phyloP scores from a whole-genome alignment of 1,140 invertebrate species.

The Triops longicaudatus region DNA sequence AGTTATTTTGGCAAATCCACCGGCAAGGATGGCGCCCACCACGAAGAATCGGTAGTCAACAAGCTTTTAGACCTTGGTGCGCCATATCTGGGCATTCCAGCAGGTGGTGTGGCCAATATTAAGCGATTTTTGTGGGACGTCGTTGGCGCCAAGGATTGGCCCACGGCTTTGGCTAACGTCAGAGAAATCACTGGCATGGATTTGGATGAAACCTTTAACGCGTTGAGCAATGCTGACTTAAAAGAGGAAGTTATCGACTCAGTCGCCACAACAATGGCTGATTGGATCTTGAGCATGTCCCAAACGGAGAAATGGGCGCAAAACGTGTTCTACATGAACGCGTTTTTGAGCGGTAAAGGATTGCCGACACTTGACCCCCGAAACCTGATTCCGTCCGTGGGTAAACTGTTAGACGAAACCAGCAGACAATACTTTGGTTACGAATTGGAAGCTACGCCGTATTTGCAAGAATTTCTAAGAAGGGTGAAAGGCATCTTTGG shows the following conservation, averaged over 20 bases:
- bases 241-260: conserved; percentile 17
- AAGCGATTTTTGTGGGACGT: conserved; percentile 1
- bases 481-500: conserved; percentile 17
- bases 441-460: conserved; percentile 20
- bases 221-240: not conserved
- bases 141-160: conserved; percentile 20
- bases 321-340: conserved; percentile 23
- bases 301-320: conserved; percentile 17
- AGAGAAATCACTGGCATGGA: conserved; percentile 21
- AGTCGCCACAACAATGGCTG: conserved; percentile 3
- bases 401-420: not conserved
- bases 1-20: not conserved
- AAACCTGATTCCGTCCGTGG: conserved; percentile 22
- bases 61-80: not conserved
- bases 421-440: not conserved
- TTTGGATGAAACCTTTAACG: conserved; percentile 3
- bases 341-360: conserved; percentile 13
- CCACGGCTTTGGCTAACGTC: not conserved
- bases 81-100: conserved; percentile 19
- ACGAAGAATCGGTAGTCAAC: conserved; percentile 20
- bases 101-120: not conserved
- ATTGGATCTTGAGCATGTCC: conserved; percentile 23
- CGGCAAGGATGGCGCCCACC: conserved; percentile 4
- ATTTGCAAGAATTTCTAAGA: conserved; percentile 20
- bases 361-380: conserved; percentile 14